These are phyloP conservation scores for Camponotus floridanus DNA, from an alignment of 1,140 invertebrate genomes.

Conservation along the genomic window DNA sequence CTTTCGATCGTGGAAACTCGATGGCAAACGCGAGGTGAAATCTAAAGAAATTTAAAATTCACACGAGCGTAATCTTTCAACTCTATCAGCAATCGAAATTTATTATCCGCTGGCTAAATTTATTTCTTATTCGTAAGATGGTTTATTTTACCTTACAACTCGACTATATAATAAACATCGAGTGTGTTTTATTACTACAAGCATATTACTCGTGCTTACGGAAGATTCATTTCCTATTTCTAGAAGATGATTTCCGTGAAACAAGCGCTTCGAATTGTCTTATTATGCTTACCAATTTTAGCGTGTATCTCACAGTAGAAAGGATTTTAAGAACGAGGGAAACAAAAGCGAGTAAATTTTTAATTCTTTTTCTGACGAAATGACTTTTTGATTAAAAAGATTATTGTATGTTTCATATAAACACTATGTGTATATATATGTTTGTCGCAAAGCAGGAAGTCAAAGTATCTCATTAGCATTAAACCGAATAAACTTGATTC, in stretches of 20 bases:
- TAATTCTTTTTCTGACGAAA: not conserved
- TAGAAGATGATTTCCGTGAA: not conserved
- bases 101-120: conserved; percentile 17
- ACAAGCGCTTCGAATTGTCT: not conserved
- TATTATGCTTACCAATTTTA: not conserved
- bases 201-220: not conserved
- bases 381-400: not conserved
- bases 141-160: not conserved
- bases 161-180: conserved; percentile 1
- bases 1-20: not conserved
- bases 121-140: conserved; percentile 41
- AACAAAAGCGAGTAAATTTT: not conserved
- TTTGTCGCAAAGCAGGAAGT: conserved; percentile 25
- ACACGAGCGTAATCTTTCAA: not conserved
- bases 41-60: not conserved
- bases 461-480: conserved; percentile 25
- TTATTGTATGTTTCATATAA: not conserved
- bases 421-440: too few relatives aligned
- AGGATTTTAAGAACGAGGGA: not conserved
- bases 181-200: not conserved
- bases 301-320: not conserved
- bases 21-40: not conserved
- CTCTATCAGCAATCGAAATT: conserved; percentile 6
- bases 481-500: conserved; percentile 31
- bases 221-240: not conserved